Evolutionary conservation across 1,140 invertebrate species (phyloP), one percentile per base, ranked within the genome.

Genomic region (Pseudoatta argentina): DNA sequence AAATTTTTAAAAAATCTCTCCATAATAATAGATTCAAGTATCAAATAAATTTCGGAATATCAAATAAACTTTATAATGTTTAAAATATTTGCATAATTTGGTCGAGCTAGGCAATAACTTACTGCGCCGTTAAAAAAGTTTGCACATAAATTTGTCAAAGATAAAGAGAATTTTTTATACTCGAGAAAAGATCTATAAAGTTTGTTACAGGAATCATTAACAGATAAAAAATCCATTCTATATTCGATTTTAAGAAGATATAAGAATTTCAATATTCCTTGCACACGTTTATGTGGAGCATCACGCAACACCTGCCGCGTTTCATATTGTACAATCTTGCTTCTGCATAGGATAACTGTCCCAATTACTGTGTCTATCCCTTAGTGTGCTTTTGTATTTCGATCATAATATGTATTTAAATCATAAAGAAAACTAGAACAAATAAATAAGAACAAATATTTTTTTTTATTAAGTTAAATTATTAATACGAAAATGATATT

Each of bases 141-240:
- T 14, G 44, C 10, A 24, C 12, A 48, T 51, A 83, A 83, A 73
- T 14, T 51, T 83, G 27, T 21, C 39, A 24, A 14, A 55, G 12
- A 51, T 48, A 51, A 14, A 82, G 55, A 59, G 16, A 18, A 61
- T 61, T 61, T 30, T 82, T 30, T 82, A 83, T 30, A 55, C 3
- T 63, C 34, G n/a, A 21, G 67, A 34, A 51, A 48, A 73, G 24
- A 59, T 57, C 48, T 44, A 27, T 16, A 0, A 72, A 82, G 78
- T 75, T 51, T 34, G 2, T n/a, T 18, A n/a, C 14, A 16, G 4
- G 21, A 61, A 16, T 14, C 12, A 61, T 51, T 73, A 72, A 18
- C 3, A 34, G 27, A 30, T 83, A 75, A 27, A n/a, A 34, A 24
- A 73, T 73, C 8, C 7, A 73, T 63, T 75, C 27, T 61, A 51